These are phyloP conservation scores for Cossypha niveicapilla DNA, from an alignment of 2,797 vertebrate genomes.

Conservation along the genomic window DNA sequence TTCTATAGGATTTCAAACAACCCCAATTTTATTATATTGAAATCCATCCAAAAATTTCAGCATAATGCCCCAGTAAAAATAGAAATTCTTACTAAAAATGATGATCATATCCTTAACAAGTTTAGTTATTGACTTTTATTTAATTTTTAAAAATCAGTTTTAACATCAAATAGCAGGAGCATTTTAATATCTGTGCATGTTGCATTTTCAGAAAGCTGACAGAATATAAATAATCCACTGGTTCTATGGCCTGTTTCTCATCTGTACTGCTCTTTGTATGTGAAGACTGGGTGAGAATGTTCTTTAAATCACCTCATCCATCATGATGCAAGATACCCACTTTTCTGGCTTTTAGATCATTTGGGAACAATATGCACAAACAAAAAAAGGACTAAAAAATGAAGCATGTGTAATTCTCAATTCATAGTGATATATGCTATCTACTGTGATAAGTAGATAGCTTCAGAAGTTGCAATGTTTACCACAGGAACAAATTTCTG, in stretches of 20 bases:
- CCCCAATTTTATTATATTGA: neutral
- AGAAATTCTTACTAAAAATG: neutral
- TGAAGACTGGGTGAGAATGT: neutral
- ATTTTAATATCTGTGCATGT: neutral
- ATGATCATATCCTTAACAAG: neutral
- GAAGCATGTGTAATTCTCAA: neutral
- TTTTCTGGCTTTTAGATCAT: neutral
- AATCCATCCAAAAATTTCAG: neutral
- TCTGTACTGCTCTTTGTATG: neutral
- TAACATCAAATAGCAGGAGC: neutral
- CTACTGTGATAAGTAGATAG: neutral
- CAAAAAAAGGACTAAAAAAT: neutral
- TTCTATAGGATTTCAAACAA: neutral
- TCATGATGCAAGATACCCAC: neutral
- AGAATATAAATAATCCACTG: neutral
- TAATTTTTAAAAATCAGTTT: neutral
- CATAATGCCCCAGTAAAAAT: neutral
- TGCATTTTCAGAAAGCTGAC: neutral
- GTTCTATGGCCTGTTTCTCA: neutral
- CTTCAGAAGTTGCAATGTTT: neutral
- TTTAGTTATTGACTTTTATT: neutral
- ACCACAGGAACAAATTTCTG: neutral
- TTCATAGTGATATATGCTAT: neutral
- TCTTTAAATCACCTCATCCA: neutral
- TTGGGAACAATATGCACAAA: neutral